A percentile compares a stretch with the other conserved stretches of the same genome.
Conservation (phyloP, 2,797 vertebrate species). For the Diglossa cyanea region DNA sequence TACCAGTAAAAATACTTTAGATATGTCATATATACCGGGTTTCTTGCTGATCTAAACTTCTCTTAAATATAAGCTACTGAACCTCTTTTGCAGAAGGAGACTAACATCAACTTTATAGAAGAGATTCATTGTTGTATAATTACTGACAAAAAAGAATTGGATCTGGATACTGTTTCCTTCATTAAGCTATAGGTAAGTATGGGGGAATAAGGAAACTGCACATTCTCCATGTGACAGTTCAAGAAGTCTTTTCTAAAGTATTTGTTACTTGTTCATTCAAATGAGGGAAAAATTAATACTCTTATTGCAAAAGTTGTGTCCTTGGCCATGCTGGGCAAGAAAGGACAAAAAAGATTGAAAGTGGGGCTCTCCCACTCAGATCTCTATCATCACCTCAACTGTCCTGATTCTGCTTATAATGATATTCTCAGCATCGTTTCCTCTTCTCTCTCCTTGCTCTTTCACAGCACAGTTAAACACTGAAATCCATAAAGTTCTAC, state of each 20-base stretch:
- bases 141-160: background rate
- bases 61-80: background rate
- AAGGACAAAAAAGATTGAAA: background rate
- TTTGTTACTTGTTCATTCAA: background rate
- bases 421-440: background rate
- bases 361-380: background rate
- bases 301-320: background rate
- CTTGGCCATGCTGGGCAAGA: background rate
- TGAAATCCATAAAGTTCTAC: background rate
- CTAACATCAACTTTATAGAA: background rate
- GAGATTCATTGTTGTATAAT: background rate
- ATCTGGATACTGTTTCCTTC: background rate
- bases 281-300: accelerated
- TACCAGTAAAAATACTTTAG: background rate
- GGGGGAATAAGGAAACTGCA: background rate
- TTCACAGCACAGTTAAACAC: background rate
- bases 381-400: background rate
- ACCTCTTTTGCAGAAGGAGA: background rate
- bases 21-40: background rate
- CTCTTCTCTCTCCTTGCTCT: background rate
- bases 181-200: background rate
- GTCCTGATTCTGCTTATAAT: background rate
- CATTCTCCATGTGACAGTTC: background rate
- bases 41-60: background rate
- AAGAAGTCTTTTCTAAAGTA: background rate